Percentiles rank a stretch among this genome's conserved stretches.
Evolutionary conservation across 2,797 vertebrate species (phyloP).

Genomic region (Discoglossus pictus): DNA sequence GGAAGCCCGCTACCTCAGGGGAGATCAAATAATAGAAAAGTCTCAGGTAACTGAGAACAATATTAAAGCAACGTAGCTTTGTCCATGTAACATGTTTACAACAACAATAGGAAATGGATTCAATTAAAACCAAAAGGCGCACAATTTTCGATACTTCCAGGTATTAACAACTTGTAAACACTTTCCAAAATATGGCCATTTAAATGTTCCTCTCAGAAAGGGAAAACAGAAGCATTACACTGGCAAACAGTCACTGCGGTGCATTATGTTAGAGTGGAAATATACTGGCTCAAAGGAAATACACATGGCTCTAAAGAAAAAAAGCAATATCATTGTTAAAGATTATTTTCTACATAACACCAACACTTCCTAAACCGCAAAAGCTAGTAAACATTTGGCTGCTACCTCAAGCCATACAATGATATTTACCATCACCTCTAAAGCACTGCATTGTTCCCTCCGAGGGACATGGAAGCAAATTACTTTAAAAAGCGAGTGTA

Average conservation of each 20-base stretch:
- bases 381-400: background rate
- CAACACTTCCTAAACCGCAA: slow-evolving; percentile 7
- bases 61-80: slow-evolving; percentile 6
- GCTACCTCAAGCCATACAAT: background rate
- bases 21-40: background rate
- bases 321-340: slow-evolving; percentile 5
- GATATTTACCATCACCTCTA: background rate
- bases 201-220: slow-evolving; percentile 19
- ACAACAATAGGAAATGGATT: slow-evolving; percentile 21
- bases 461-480: background rate
- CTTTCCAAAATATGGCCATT: slow-evolving; percentile 42
- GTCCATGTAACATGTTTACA: slow-evolving; percentile 15
- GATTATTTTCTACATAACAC: slow-evolving; percentile 2
- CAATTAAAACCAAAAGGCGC: background rate
- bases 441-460: background rate
- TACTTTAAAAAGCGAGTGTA: no score
- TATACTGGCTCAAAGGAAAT: slow-evolving; percentile 20
- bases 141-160: slow-evolving; percentile 42
- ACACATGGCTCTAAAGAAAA: slow-evolving; percentile 23
- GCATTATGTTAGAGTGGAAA: slow-evolving; percentile 3
- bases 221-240: slow-evolving; percentile 41
- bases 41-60: background rate
- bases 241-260: slow-evolving; percentile 12
- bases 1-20: background rate
- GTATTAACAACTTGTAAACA: slow-evolving; percentile 41